These are phyloP conservation scores for Vulpes vulpes DNA, from an alignment of 2,113 vertebrate genomes.

Conservation along the genomic window DNA sequence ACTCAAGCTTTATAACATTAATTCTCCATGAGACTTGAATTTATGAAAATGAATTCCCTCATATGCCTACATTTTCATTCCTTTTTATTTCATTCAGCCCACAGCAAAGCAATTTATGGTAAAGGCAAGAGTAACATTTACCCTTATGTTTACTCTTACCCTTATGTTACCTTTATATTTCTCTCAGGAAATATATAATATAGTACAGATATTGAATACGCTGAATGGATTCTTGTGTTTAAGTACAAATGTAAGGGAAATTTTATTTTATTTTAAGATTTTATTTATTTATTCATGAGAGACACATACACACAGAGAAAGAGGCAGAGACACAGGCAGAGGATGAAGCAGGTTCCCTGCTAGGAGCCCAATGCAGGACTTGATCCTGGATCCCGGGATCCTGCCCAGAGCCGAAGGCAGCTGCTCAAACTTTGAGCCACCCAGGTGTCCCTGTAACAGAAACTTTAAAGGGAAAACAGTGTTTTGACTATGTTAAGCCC, in stretches of 20 bases:
- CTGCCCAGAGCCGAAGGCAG: too few species aligned
- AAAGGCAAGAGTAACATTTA: neutral
- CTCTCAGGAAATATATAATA: neutral
- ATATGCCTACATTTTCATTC: neutral
- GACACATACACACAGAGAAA: too few species aligned
- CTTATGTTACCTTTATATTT: neutral
- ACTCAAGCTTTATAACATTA: neutral
- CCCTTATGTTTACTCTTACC: neutral
- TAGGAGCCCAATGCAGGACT: too few species aligned
- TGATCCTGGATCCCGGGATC: too few species aligned
- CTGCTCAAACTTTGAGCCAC: too few species aligned
- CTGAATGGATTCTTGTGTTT: neutral
- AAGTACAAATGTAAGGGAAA: neutral
- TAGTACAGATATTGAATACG: neutral
- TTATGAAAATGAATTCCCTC: conserved; percentile 6
- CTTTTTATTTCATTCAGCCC: conserved; percentile 13
- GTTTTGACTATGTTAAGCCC: neutral
- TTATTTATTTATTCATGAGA: too few species aligned
- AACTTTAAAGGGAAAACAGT: neutral
- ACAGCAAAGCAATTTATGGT: neutral
- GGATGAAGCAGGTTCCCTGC: too few species aligned
- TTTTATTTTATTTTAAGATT: neutral
- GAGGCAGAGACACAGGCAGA: too few species aligned
- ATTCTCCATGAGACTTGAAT: neutral
- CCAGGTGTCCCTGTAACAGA: neutral